These are phyloP conservation scores for Ophraella communa DNA, from an alignment of 2,888 invertebrate species.

Conservation along the genomic window DNA sequence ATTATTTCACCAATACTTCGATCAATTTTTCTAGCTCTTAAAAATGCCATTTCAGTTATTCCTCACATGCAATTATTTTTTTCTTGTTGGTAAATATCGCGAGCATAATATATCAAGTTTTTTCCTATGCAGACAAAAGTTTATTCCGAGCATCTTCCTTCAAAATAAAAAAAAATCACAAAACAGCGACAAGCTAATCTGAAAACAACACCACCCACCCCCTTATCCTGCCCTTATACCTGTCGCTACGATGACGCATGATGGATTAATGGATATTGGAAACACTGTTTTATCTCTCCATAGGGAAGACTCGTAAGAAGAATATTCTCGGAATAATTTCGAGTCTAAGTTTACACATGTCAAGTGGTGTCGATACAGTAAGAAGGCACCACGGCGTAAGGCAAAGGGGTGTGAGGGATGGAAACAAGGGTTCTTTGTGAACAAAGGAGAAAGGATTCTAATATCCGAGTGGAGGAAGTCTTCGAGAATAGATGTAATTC, in stretches of 20 bases:
- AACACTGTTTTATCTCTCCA: slow-evolving; percentile 58
- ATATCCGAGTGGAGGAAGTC: slow-evolving; percentile 28
- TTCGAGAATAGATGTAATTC: slow-evolving; percentile 30
- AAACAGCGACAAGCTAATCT: slow-evolving; percentile 25
- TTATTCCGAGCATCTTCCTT: slow-evolving; percentile 1
- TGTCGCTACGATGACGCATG: slow-evolving; percentile 64
- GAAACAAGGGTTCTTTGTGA: slow-evolving; percentile 33
- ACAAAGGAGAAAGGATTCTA: slow-evolving; percentile 33
- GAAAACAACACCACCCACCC: slow-evolving; percentile 35
- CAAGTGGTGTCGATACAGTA: slow-evolving; percentile 57
- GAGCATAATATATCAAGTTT: neutral
- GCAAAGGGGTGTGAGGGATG: too few species aligned
- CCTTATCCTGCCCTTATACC: slow-evolving; percentile 39
- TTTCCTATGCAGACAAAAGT: neutral
- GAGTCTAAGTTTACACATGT: slow-evolving; percentile 45
- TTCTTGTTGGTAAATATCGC: too few species aligned
- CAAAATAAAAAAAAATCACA: slow-evolving; percentile 10
- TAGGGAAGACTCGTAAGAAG: slow-evolving; percentile 15
- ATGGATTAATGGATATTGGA: slow-evolving; percentile 84
- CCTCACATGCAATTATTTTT: too few species aligned
- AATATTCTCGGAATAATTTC: slow-evolving; percentile 18
- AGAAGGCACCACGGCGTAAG: slow-evolving; percentile 38
- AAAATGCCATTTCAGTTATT: too few species aligned
- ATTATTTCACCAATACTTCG: too few species aligned
- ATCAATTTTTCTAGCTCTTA: too few species aligned